phyloP scores from a whole-genome alignment of 1,140 invertebrate species.

The Pinna nobilis region DNA sequence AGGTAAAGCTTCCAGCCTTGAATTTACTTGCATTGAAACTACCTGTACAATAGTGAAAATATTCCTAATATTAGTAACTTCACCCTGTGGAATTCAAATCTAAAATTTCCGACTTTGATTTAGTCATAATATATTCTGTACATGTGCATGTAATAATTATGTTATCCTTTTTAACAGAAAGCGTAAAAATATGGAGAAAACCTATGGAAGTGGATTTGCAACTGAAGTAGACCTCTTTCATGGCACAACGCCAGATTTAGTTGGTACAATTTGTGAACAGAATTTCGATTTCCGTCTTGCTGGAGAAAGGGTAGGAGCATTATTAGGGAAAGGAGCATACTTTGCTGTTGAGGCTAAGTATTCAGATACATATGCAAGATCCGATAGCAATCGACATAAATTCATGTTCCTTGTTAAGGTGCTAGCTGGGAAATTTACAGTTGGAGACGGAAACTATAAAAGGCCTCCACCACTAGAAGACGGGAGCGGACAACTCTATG shows the following conservation, averaged over 20 bases:
- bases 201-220: constrained; percentile 30
- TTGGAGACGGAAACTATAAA: constrained; percentile 42
- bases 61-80: too few species aligned
- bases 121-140: too few species aligned
- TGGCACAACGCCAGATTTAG: constrained; percentile 26
- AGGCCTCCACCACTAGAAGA: constrained; percentile 52
- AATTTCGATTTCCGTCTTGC: constrained; percentile 48
- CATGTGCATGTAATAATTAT: too few species aligned
- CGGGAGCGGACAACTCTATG: constrained; percentile 41
- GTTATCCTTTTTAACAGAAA: constrained; percentile 1
- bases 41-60: too few species aligned
- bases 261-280: constrained; percentile 42
- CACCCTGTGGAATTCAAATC: too few species aligned
- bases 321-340: constrained; percentile 62
- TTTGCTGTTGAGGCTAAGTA: constrained; percentile 59
- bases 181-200: constrained; percentile 10
- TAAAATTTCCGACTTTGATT: too few species aligned
- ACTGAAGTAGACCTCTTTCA: constrained; percentile 45
- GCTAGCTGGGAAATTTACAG: constrained; percentile 55
- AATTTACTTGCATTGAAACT: not conserved
- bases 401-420: constrained; percentile 56
- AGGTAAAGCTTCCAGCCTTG: not conserved
- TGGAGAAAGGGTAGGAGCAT: constrained; percentile 44
- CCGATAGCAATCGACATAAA: constrained; percentile 37
- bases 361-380: constrained; percentile 47